A percentile compares a stretch with the other conserved stretches of the same genome.
Evolutionary conservation across 1,140 invertebrate species (phyloP).

Genomic region (Muscidifurax raptorellus): DNA sequence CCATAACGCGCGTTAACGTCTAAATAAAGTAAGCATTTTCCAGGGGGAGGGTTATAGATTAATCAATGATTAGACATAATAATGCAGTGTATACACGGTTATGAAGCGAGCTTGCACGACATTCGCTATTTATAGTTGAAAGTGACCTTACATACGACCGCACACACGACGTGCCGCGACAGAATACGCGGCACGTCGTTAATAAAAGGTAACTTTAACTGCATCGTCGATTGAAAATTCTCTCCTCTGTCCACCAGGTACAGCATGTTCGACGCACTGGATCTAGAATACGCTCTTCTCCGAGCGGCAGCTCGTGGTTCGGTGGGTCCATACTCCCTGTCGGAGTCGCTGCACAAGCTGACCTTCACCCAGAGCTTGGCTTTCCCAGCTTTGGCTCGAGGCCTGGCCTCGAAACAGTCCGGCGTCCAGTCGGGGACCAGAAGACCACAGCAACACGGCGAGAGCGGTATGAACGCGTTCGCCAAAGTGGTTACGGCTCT

Average conservation of each 20-base stretch:
- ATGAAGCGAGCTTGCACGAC: not conserved
- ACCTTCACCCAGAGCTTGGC: slow-evolving; percentile 86
- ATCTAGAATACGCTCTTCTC: slow-evolving; percentile 82
- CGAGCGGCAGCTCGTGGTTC: slow-evolving; percentile 82
- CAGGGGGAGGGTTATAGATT: not conserved
- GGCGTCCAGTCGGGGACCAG: slow-evolving; percentile 61
- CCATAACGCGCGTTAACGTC: no score
- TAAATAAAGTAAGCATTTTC: not conserved
- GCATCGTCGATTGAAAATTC: no score
- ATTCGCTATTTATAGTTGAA: not conserved
- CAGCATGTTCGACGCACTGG: slow-evolving; percentile 83
- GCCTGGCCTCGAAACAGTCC: slow-evolving; percentile 79
- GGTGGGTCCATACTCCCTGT: slow-evolving; percentile 83
- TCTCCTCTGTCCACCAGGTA: slow-evolving; percentile 70
- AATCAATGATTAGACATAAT: not conserved
- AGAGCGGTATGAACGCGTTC: slow-evolving; percentile 82
- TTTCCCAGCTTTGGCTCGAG: slow-evolving; percentile 83
- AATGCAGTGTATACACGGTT: not conserved
- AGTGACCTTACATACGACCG: not conserved
- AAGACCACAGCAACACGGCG: slow-evolving; percentile 77
- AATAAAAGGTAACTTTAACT: not conserved
- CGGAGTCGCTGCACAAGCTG: slow-evolving; percentile 84
- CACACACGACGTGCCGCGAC: not conserved
- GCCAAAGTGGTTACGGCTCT: slow-evolving; percentile 84
- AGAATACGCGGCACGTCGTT: not conserved